phyloP scores from a whole-genome alignment of 2,888 invertebrate species.

The Pachydiplax longipennis region DNA sequence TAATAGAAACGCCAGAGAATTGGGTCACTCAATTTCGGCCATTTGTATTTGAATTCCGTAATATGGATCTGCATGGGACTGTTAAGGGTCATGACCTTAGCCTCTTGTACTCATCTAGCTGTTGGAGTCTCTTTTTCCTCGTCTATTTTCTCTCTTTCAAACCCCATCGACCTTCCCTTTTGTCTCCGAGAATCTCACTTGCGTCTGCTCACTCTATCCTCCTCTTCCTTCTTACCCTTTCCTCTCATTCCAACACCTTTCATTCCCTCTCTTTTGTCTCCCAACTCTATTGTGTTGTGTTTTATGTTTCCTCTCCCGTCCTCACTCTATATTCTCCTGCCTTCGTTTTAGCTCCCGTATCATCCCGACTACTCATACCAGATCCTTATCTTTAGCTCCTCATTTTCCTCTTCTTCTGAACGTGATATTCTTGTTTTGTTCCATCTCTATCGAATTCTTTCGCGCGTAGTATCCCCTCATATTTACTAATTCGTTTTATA shows the following conservation, averaged over 20 bases:
- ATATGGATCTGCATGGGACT: background rate
- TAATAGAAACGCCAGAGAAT: background rate
- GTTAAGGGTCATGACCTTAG: conserved; percentile 38
- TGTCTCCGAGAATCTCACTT: background rate
- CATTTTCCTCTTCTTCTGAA: background rate
- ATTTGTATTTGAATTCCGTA: conserved; percentile 3
- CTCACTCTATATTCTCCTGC: background rate
- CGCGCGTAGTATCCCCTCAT: background rate
- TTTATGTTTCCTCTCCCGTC: conserved; percentile 21
- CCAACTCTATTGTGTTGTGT: conserved; percentile 20
- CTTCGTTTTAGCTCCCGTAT: background rate
- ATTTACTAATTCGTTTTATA: background rate
- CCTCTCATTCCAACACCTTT: background rate
- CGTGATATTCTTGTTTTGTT: background rate
- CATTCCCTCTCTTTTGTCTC: background rate
- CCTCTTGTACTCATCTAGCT: conserved; percentile 13
- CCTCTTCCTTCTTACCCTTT: background rate
- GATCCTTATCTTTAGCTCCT: background rate
- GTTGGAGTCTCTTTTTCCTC: background rate
- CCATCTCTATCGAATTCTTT: background rate
- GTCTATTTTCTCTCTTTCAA: background rate
- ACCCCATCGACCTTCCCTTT: conserved; percentile 37
- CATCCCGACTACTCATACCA: background rate
- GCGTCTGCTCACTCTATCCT: background rate
- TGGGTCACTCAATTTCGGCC: conserved; percentile 17